A percentile compares a stretch with the other conserved stretches of the same genome.
Conservation (phyloP, 2,113 vertebrate species). For the Gobiocypris rarus region DNA sequence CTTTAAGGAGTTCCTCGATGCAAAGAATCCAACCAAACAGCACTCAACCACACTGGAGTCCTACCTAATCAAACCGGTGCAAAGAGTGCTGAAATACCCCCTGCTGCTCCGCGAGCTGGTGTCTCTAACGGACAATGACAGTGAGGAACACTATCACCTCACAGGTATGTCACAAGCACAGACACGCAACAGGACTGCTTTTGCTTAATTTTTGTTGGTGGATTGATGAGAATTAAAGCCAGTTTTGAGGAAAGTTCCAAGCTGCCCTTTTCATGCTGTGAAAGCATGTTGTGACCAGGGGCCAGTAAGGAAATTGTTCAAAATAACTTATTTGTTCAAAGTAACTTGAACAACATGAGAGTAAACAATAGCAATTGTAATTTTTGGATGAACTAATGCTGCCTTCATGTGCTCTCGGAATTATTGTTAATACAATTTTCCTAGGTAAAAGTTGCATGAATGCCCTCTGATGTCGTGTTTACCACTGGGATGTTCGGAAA, state of each 20-base stretch:
- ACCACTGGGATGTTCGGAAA: too few relatives aligned
- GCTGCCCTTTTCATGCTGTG: not conserved
- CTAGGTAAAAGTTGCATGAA: too few relatives aligned
- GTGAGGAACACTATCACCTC: conserved; percentile 96
- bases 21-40: conserved; percentile 93
- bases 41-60: conserved; percentile 97
- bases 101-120: conserved; percentile 93
- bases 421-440: too few relatives aligned
- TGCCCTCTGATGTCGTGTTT: too few relatives aligned
- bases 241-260: not conserved
- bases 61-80: conserved; percentile 96
- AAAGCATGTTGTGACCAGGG: not conserved
- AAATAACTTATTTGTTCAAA: too few relatives aligned
- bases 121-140: conserved; percentile 91
- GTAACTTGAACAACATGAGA: not conserved
- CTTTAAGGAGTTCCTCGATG: conserved; percentile 92
- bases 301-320: too few relatives aligned
- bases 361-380: not conserved
- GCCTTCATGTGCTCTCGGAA: too few relatives aligned
- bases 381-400: not conserved
- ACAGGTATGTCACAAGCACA: conserved; percentile 77
- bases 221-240: not conserved
- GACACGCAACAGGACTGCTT: not conserved
- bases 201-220: not conserved
- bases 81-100: conserved; percentile 96